Percentiles rank a stretch among this genome's conserved stretches.
Evolutionary conservation across 2,113 vertebrate species (phyloP).

Genomic region (Periophthalmodon schlosseri): DNA sequence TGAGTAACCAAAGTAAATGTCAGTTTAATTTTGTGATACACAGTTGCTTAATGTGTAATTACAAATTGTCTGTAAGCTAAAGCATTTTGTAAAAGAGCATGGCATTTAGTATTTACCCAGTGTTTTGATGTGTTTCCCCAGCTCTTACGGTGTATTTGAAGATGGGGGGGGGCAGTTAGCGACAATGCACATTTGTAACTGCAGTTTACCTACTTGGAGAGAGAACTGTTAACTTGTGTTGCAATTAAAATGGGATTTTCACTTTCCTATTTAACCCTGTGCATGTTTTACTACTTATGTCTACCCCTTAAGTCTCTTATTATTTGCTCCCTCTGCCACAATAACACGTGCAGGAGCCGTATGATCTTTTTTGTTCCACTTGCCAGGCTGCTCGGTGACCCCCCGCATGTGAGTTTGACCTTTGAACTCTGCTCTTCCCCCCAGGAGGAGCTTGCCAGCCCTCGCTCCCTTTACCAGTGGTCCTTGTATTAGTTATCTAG

Average conservation of each 20-base stretch:
- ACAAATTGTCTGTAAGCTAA: no score
- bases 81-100: no score
- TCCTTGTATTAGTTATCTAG: slow-evolving; percentile 33
- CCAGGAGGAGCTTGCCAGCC: slow-evolving; percentile 62
- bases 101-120: no score
- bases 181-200: background rate
- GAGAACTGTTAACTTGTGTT: background rate
- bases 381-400: slow-evolving; percentile 82
- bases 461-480: slow-evolving; percentile 28
- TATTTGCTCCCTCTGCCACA: slow-evolving; percentile 47
- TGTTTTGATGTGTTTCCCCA: no score
- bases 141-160: no score
- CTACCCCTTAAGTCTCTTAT: background rate
- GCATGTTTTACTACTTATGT: background rate
- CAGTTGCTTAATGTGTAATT: no score
- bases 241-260: slow-evolving; percentile 7
- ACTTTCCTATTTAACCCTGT: background rate
- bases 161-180: no score
- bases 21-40: no score
- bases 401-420: slow-evolving; percentile 80
- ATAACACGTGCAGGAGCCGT: slow-evolving; percentile 25
- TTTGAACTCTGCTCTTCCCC: slow-evolving; percentile 78
- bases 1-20: no score
- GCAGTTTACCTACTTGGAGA: background rate
- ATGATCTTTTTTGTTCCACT: slow-evolving; percentile 76